phyloP scores from a whole-genome alignment of 2,113 vertebrate genomes.

The Castor canadensis region DNA sequence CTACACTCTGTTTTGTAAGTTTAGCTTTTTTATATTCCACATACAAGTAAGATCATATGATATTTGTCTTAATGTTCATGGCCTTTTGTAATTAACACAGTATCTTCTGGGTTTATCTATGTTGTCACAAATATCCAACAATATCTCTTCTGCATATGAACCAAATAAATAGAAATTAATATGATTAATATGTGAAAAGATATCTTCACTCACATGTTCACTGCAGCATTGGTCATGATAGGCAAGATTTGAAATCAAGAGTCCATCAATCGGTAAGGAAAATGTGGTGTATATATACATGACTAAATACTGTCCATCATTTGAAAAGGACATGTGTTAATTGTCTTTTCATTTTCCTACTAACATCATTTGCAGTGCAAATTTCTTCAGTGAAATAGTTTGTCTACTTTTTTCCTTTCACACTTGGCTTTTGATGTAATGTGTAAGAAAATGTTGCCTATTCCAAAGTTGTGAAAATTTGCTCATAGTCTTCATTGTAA shows the following conservation, averaged over 20 bases:
- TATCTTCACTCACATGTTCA: neutral
- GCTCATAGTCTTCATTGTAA: neutral
- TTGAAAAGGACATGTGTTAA: neutral
- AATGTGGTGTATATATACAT: neutral
- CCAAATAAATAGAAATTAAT: neutral
- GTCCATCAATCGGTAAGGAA: neutral
- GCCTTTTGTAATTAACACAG: neutral
- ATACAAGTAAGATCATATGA: neutral
- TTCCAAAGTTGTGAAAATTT: neutral
- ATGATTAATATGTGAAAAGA: neutral
- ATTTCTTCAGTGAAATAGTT: neutral
- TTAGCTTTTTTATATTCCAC: neutral
- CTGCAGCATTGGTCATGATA: neutral
- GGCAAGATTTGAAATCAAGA: neutral
- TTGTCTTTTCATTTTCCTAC: neutral
- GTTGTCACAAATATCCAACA: neutral
- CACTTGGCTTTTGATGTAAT: neutral
- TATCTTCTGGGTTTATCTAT: neutral
- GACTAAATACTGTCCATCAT: neutral
- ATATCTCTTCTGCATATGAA: neutral
- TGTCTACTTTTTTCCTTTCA: neutral
- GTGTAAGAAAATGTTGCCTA: neutral
- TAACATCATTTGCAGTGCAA: neutral
- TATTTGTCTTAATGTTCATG: neutral
- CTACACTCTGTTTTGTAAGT: neutral